Evolutionary conservation across 2,113 vertebrate genomes (phyloP).

Genomic region (Bubo blakistoni): DNA sequence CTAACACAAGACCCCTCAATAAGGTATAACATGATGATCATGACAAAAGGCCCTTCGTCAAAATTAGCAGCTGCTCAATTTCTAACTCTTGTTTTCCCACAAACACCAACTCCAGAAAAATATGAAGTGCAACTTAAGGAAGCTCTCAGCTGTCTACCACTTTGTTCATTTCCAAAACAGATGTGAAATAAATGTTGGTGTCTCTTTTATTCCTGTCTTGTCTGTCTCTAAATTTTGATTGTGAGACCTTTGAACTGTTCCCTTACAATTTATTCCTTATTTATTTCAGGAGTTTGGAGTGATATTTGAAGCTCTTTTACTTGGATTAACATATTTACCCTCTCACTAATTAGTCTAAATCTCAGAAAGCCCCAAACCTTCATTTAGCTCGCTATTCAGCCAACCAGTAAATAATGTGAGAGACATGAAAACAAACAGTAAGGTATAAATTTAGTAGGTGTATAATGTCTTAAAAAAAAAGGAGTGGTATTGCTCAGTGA

Average conservation of each 20-base stretch:
- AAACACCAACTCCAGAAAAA: constrained; percentile 23
- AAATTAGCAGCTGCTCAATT: background rate
- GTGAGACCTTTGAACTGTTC: background rate
- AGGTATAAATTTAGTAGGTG: background rate
- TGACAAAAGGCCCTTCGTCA: background rate
- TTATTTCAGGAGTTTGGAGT: background rate
- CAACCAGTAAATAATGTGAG: background rate
- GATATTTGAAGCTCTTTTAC: background rate
- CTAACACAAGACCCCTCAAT: background rate
- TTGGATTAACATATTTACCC: background rate
- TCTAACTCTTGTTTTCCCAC: constrained; percentile 12
- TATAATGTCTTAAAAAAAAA: background rate
- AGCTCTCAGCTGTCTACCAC: constrained; percentile 17
- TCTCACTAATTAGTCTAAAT: background rate
- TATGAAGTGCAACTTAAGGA: background rate
- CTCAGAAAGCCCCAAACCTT: background rate
- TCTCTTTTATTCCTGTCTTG: background rate
- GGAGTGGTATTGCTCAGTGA: background rate
- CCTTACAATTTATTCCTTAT: background rate
- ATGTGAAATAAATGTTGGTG: constrained; percentile 26
- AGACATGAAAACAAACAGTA: background rate
- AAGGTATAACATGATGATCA: background rate
- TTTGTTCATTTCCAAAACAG: constrained; percentile 12
- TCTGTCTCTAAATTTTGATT: background rate
- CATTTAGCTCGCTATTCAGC: background rate